Percentiles rank a stretch among this genome's conserved stretches.
These are phyloP conservation scores for Aplocera efformata DNA, from an alignment of 2,888 invertebrate genomes.

Conservation along the genomic window DNA sequence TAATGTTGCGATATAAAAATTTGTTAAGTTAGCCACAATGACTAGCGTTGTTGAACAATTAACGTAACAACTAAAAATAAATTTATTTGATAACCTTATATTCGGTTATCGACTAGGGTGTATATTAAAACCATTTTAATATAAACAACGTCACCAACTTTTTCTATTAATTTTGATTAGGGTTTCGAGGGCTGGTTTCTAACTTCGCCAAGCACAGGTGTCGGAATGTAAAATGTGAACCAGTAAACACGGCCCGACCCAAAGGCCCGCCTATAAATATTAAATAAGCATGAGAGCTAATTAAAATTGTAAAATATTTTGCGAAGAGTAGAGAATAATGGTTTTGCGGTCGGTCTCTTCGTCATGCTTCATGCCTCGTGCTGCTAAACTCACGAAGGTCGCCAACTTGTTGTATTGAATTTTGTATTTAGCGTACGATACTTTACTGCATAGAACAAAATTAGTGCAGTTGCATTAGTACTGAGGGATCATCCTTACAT, in stretches of 20 bases:
- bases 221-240: constrained; percentile 20
- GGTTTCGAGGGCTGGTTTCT: neutral
- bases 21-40: no score
- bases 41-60: neutral
- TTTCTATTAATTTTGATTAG: no score
- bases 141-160: no score
- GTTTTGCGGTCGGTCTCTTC: constrained; percentile 1
- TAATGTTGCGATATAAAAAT: constrained; percentile 1
- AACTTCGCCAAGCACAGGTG: constrained; percentile 7
- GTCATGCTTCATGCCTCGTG: constrained; percentile 6
- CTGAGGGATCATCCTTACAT: no score
- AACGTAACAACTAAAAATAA: no score
- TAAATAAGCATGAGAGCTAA: constrained; percentile 23
- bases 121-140: no score
- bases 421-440: neutral
- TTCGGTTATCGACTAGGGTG: no score
- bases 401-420: no score
- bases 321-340: constrained; percentile 7
- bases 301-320: constrained; percentile 20
- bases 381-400: neutral
- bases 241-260: constrained; percentile 19
- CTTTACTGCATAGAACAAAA: neutral
- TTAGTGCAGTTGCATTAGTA: no score
- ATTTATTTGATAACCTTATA: no score
- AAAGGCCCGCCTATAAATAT: constrained; percentile 21